phyloP scores from a whole-genome alignment of 2,797 vertebrate genomes.

The Clarias laeviceps region DNA sequence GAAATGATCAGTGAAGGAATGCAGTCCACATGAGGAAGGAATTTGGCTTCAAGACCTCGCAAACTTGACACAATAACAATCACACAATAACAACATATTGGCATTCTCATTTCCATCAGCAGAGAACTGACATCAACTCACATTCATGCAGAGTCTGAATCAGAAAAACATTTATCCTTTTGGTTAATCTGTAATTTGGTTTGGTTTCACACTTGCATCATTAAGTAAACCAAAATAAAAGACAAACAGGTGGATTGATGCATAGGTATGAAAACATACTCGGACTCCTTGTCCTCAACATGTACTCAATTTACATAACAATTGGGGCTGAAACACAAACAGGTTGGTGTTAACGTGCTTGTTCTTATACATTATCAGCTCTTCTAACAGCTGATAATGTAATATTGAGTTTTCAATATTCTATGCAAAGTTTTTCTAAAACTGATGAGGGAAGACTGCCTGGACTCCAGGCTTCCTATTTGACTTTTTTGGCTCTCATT shows the following conservation, averaged over 20 bases:
- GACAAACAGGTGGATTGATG: too few species aligned
- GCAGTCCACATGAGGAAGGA: not conserved
- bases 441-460: too few species aligned
- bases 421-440: not conserved
- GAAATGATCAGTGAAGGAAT: not conserved
- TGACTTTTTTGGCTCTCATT: too few species aligned
- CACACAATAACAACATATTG: not conserved
- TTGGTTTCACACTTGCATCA: not conserved
- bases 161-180: not conserved
- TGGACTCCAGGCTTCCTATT: too few species aligned
- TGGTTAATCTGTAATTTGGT: not conserved
- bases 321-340: not conserved
- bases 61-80: slow-evolving; percentile 3
- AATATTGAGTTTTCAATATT: not conserved
- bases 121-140: slow-evolving; percentile 6
- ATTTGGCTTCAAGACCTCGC: not conserved
- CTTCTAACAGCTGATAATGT: not conserved
- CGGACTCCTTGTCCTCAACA: not conserved
- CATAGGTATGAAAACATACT: not conserved
- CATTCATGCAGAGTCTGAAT: not conserved
- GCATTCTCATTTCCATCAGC: slow-evolving; percentile 4
- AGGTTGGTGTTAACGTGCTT: not conserved
- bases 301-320: not conserved
- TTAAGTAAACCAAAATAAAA: not conserved
- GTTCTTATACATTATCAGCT: not conserved